phyloP scores from a whole-genome alignment of 1,140 invertebrate genomes.

The Drosophila bifasciata region DNA sequence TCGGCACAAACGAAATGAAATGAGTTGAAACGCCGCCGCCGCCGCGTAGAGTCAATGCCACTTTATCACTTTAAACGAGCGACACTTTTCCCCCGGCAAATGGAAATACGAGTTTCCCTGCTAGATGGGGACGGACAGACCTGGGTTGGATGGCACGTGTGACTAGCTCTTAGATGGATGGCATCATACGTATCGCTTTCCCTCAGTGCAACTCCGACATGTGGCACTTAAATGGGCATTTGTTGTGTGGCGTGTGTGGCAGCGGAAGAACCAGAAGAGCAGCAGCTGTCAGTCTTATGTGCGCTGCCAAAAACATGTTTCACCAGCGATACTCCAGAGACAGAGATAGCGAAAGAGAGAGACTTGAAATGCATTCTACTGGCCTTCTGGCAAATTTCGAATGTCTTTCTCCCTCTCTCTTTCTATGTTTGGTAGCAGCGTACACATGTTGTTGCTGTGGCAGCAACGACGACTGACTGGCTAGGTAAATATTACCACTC shows the following conservation, averaged over 20 bases:
- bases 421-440: constrained; percentile 5
- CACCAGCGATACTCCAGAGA: too few species aligned
- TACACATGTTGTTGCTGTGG: constrained; percentile 44
- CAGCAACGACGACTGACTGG: constrained; percentile 24
- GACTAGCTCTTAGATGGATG: constrained; percentile 46
- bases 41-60: constrained; percentile 32
- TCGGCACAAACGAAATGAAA: constrained; percentile 31
- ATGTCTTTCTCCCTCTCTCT: not conserved
- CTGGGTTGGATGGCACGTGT: too few species aligned
- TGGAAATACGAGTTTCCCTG: constrained; percentile 62
- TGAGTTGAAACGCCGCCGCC: constrained; percentile 18
- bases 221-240: constrained; percentile 72
- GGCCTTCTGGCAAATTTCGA: constrained; percentile 50
- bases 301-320: constrained; percentile 70
- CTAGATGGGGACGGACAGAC: too few species aligned
- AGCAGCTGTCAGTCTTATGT: constrained; percentile 72
- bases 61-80: constrained; percentile 51
- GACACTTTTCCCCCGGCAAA: constrained; percentile 56
- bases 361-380: not conserved
- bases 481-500: constrained; percentile 65
- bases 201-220: constrained; percentile 54
- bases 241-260: constrained; percentile 17
- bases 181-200: constrained; percentile 50
- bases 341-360: too few species aligned
- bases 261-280: constrained; percentile 29